Evolutionary conservation across 2,797 vertebrate species (phyloP), one percentile per base, ranked within the genome.

Genomic region (Rhadinocentrus ornatus): DNA sequence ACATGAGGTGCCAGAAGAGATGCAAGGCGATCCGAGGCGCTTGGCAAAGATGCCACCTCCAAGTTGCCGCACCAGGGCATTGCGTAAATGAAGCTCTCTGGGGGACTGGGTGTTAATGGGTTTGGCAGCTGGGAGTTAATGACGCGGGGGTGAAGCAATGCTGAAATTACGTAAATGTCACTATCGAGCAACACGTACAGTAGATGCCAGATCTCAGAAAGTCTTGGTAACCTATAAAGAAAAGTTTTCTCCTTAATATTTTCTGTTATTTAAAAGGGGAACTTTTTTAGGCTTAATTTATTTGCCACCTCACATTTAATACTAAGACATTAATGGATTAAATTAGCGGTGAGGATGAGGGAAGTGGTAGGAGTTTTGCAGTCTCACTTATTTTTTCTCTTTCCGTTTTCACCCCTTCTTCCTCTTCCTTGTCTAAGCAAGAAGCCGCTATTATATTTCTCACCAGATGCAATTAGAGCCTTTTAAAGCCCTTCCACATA

Each of bases 391-490:
- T n/a, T n/a, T 69, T 41, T 80, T 73, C 77, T 73, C 62, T 60
- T 77, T 86, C 77, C 63, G 44, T 71, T 64, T 77, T 79, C 54
- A 34, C 59, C 67, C 41, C 32, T 15, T 77, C 73, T 75, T 73
- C 66, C 72, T 77, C 73, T 81, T 87, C 74, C 73, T 84, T 77
- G 73, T 89, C 80, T 75, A 77, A 78, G 82, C 77, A 80, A 86
- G 73, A 82, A 66, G 81, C 76, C 66, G 75, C 71, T 88, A 89
- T 89, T 88, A 71, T 82, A 84, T 89, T 88, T 86, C 88, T 89
- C 82, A 89, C 84, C 86, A 91, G 84, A 92, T 86, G 80, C 84
- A 91, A 89, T 93, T 90, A 89, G 81, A 87, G 84, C 79, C 83
- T 84, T 78, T 90, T 85, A 88, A 90, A 90, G 77, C 85, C 80